phyloP scores from a whole-genome alignment of 2,113 vertebrate species.

The Dermatemys mawii region DNA sequence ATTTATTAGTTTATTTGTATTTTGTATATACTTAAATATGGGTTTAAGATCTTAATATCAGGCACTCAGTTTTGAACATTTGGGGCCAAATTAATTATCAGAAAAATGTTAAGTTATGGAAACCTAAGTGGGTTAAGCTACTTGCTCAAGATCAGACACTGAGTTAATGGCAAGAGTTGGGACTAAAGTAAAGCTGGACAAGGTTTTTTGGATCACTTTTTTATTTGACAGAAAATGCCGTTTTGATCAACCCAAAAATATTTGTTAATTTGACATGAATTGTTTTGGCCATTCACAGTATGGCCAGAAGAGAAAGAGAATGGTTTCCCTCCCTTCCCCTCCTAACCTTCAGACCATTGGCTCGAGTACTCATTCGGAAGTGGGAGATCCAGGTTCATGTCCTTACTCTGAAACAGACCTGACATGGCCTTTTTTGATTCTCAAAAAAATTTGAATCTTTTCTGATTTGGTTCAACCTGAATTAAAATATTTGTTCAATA shows the following conservation, averaged over 20 bases:
- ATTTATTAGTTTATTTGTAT: not conserved
- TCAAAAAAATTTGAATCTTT: not conserved
- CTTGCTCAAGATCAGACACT: not conserved
- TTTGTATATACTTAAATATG: not conserved
- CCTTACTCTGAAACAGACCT: not conserved
- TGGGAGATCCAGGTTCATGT: not conserved
- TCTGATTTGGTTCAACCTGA: not conserved
- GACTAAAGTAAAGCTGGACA: too few species aligned
- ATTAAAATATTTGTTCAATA: too few species aligned
- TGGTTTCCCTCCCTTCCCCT: not conserved
- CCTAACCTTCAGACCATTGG: not conserved
- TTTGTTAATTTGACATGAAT: not conserved
- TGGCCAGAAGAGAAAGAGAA: too few species aligned
- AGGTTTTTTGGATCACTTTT: too few species aligned
- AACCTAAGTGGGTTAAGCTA: not conserved
- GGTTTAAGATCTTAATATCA: not conserved
- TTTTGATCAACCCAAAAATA: not conserved
- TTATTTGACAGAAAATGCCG: not conserved
- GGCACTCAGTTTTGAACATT: not conserved
- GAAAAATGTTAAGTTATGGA: not conserved
- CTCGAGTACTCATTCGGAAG: not conserved
- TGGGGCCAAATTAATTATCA: not conserved
- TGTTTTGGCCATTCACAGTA: not conserved
- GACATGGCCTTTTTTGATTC: not conserved
- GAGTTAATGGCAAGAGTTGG: not conserved